A percentile compares a stretch with the other conserved stretches of the same genome.
phyloP scores from a whole-genome alignment of 2,797 vertebrate genomes.

The Phalanger gymnotis region DNA sequence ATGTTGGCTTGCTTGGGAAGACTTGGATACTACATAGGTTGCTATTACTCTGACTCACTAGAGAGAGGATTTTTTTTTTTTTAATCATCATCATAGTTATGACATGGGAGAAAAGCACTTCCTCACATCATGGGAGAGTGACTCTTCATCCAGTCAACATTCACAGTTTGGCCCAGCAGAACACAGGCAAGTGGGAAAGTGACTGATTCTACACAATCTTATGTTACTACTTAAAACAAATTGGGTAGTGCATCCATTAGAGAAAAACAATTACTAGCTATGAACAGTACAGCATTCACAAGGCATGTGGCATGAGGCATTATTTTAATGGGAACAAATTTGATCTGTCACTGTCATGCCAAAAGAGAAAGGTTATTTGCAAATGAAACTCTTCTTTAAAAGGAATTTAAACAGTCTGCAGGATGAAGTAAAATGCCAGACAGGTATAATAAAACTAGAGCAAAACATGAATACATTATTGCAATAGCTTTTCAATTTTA shows the following conservation, averaged over 20 bases:
- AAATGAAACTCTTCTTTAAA: slow-evolving; percentile 34
- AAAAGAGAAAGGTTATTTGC: slow-evolving; percentile 38
- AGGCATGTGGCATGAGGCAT: not conserved
- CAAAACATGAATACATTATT: not conserved
- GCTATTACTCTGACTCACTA: not conserved
- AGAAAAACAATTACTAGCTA: not conserved
- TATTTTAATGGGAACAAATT: slow-evolving; percentile 31
- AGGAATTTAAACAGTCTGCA: not conserved
- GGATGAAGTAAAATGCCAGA: not conserved
- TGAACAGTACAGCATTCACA: not conserved
- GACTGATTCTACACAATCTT: not conserved
- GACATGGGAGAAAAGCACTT: not conserved
- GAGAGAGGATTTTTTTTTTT: not conserved
- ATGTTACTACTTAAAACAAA: not conserved
- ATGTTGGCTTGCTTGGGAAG: not conserved
- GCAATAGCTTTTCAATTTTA: not conserved
- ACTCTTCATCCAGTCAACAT: not conserved
- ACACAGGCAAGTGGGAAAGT: not conserved
- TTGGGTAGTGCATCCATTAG: not conserved
- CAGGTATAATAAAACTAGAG: not conserved
- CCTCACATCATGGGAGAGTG: not conserved
- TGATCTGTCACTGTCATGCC: not conserved
- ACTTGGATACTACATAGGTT: not conserved
- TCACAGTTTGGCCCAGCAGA: not conserved
- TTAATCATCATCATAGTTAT: not conserved